Evolutionary conservation across 2,888 invertebrate species (phyloP).

Genomic region (Neelides folsomi): DNA sequence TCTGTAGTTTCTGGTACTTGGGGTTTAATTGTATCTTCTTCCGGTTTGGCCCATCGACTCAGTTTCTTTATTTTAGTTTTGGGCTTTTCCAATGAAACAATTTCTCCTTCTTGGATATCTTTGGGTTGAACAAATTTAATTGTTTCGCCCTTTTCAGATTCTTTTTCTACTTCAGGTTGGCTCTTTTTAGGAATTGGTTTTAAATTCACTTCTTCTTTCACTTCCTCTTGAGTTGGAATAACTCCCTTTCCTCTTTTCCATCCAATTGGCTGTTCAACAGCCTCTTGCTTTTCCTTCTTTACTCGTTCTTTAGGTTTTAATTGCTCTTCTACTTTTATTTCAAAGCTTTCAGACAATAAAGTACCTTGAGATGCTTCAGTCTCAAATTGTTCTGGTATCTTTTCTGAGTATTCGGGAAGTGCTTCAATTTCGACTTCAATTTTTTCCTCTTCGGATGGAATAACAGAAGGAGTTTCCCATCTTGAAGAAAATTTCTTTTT

Average conservation of each 20-base stretch:
- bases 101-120: too few relatives aligned
- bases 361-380: background rate
- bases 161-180: constrained; percentile 5
- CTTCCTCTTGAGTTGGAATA: constrained; percentile 3
- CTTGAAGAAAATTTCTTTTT: background rate
- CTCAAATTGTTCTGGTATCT: background rate
- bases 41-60: constrained; percentile 2
- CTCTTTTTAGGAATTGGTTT: constrained; percentile 8
- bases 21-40: too few relatives aligned
- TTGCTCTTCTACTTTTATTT: constrained; percentile 17
- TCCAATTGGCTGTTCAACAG: background rate
- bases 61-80: background rate
- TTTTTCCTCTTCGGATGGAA: constrained; percentile 1
- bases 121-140: constrained; percentile 1
- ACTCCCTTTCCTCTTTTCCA: background rate
- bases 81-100: background rate
- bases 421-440: constrained; percentile 9
- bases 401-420: constrained; percentile 3
- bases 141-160: constrained; percentile 28
- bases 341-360: constrained; percentile 1
- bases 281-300: constrained; percentile 7
- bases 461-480: background rate
- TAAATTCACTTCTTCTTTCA: background rate
- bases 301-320: constrained; percentile 14
- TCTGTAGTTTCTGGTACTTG: too few relatives aligned